Base-by-base conservation (phyloP, 2,797 vertebrate species). In the Xiphophorus birchmanni region DNA sequence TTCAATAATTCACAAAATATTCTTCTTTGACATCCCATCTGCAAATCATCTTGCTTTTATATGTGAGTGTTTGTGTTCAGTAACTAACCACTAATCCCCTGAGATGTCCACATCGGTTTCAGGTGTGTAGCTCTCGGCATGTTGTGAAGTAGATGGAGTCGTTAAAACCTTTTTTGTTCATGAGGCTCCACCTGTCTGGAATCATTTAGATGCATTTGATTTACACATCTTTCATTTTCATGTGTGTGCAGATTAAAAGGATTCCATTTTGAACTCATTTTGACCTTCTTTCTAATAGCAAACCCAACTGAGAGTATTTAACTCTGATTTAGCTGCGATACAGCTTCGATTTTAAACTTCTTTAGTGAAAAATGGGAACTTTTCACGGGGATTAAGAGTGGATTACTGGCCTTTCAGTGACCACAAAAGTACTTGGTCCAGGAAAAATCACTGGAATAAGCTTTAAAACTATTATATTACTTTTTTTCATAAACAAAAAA, bases 1-100 rank as follows among this genome's bases (percentile, higher is more conserved):
- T 44, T 44, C 81, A 81, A 74, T 87, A 84, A 82, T 69, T 80
- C 84, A 77, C 73, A 60, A 63, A 76, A 58, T 47, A 76, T 69
- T 50, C 26, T 47, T 85, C 83, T 86, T 37, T 85, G 84, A 90
- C 86, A 77, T 52, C 74, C 76, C 84, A 83, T 88, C 89, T 86
- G 76, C 85, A 91, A 93, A 87, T 86, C 73, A 52, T 74, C 82
- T 83, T 92, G 17, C 15, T 47, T 45, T 44, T 58, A 58, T 32
- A 29, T 17, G 3, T 89, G 48, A 60, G 86, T 93, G 89, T 92
- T 94, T 93, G 88, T 90, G 85, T 90, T 93, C 90, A 90, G 85
- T 85, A 89, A 91, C 93, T 90, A 93, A 81, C 52, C 81, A 63
- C 78, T 94, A 89, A 94, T 91, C 87, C 91, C 37, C 58, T 81